Percentiles rank a stretch among this genome's conserved stretches.
These are phyloP conservation scores for Numida meleagris DNA, from an alignment of 2,113 vertebrate species.

Conservation along the genomic window DNA sequence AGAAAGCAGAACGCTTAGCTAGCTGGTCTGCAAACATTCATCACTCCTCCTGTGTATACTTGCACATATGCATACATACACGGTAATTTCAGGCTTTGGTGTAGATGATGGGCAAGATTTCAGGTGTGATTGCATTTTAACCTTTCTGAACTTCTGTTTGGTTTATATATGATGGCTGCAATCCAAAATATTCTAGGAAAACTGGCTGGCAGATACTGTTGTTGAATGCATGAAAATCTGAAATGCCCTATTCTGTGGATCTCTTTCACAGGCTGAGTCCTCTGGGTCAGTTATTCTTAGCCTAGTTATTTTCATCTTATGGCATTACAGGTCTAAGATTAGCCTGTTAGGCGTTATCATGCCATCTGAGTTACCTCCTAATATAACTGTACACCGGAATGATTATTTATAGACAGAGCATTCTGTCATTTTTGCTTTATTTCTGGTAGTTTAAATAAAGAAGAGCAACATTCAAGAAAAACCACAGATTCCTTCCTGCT, in stretches of 20 bases:
- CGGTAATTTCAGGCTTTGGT: neutral
- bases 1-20: neutral
- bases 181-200: slow-evolving; percentile 21
- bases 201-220: slow-evolving; percentile 15
- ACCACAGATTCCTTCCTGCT: slow-evolving; percentile 85
- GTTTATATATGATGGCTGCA: neutral
- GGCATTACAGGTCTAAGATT: slow-evolving; percentile 98
- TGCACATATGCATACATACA: neutral
- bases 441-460: slow-evolving; percentile 85
- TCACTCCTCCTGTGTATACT: neutral
- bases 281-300: slow-evolving; percentile 99
- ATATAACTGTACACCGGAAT: slow-evolving; percentile 93
- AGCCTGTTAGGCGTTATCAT: slow-evolving; percentile 95
- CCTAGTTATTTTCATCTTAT: slow-evolving; percentile 96
- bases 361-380: slow-evolving; percentile 92
- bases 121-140: neutral
- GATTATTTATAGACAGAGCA: slow-evolving; percentile 91
- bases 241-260: slow-evolving; percentile 60
- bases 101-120: neutral
- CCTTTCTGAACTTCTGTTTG: neutral
- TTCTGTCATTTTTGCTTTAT: slow-evolving; percentile 91
- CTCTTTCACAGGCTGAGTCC: slow-evolving; percentile 86
- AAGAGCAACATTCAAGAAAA: slow-evolving; percentile 81
- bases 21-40: neutral
- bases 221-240: slow-evolving; percentile 58